phyloP scores from a whole-genome alignment of 92 coral and sea anemone genomes.

The Phenganax marumi region DNA sequence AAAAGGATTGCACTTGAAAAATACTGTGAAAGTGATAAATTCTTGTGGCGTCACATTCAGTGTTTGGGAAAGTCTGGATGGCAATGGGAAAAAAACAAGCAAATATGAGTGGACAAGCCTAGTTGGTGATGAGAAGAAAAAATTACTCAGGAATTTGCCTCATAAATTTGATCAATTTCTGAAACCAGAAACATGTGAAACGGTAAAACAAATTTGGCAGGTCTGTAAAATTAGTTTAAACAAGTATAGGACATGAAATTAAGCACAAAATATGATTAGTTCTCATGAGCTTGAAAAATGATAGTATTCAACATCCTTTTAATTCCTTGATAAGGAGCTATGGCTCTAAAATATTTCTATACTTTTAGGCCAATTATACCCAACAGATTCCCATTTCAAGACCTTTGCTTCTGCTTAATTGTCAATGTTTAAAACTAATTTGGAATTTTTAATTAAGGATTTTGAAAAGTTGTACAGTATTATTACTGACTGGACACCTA shows the following conservation, averaged over 20 bases:
- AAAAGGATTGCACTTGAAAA: conserved; percentile 28
- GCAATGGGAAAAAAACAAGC: conserved; percentile 35
- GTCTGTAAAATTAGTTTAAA: conserved; percentile 33
- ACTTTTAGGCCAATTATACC: conserved; percentile 16
- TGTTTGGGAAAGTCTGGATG: conserved; percentile 32
- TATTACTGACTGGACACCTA: conserved; percentile 37
- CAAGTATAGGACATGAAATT: conserved; percentile 8
- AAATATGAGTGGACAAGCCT: conserved; percentile 41
- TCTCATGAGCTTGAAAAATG: conserved; percentile 16
- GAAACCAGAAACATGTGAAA: conserved; percentile 44
- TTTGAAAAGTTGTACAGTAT: conserved; percentile 43
- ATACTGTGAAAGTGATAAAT: conserved; percentile 26
- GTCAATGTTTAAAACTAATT: conserved; percentile 14
- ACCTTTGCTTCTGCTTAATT: conserved; percentile 10
- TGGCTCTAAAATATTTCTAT: conserved; percentile 12
- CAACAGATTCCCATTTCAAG: conserved; percentile 26
- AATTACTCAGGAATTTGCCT: conserved; percentile 38
- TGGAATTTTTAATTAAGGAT: conserved; percentile 19
- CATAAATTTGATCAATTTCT: conserved; percentile 35
- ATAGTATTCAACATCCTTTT: conserved; percentile 16
- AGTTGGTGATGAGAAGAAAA: conserved; percentile 43
- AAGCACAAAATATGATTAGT: conserved; percentile 18
- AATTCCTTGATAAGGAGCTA: conserved; percentile 17
- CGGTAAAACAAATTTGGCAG: conserved; percentile 31
- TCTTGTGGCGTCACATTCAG: conserved; percentile 17